Conservation (phyloP, 2,888 invertebrate species). For the Pandemis cinnamomeana region DNA sequence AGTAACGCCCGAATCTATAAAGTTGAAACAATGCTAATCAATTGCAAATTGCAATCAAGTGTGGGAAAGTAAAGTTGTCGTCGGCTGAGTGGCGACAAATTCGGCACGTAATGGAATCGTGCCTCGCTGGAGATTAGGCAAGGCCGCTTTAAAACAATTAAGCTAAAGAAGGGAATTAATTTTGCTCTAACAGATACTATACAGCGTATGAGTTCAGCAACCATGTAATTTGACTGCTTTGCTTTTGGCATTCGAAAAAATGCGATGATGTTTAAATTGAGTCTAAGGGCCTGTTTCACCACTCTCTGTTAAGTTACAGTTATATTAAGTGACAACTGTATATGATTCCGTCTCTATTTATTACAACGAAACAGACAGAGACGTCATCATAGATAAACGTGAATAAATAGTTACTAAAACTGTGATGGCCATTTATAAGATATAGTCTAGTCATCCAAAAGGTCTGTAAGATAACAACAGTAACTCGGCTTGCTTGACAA, state of each 20-base stretch:
- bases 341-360: no score
- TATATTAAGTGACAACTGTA: no score
- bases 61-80: slow-evolving; percentile 18
- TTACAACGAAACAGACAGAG: no score
- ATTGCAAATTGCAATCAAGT: slow-evolving; percentile 14
- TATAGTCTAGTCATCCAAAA: no score
- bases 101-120: slow-evolving; percentile 14
- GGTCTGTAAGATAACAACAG: no score
- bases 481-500: no score
- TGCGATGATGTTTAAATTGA: not conserved
- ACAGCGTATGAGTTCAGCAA: slow-evolving; percentile 4
- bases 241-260: not conserved
- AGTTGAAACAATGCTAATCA: slow-evolving; percentile 10
- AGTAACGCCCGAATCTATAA: no score
- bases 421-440: no score
- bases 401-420: no score
- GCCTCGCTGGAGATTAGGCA: slow-evolving; percentile 15
- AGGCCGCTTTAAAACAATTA: slow-evolving; percentile 15
- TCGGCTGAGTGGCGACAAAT: slow-evolving; percentile 8
- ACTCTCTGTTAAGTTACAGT: no score
- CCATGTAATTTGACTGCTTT: not conserved
- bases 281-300: no score
- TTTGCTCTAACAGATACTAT: not conserved
- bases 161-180: slow-evolving; percentile 13
- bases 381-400: no score